A percentile compares a stretch with the other conserved stretches of the same genome.
Evolutionary conservation across 2,797 vertebrate genomes (phyloP).

Genomic region (Schizopygopsis malacanthus): DNA sequence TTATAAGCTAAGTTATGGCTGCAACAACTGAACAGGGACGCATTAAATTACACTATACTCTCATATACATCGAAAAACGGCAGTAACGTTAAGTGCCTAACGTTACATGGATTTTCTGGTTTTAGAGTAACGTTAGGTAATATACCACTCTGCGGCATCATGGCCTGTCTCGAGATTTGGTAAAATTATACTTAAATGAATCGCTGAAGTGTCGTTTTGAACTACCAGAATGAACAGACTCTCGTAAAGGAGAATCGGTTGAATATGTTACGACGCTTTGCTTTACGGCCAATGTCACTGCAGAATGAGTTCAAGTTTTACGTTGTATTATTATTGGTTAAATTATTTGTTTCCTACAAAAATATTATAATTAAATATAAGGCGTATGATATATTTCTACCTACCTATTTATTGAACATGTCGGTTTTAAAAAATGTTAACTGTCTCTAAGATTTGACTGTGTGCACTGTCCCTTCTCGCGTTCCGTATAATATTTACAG

Average conservation of each 20-base stretch:
- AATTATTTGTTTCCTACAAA: background rate
- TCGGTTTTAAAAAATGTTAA: background rate
- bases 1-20: background rate
- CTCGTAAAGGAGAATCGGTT: background rate
- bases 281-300: slow-evolving; percentile 65
- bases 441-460: background rate
- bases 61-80: background rate
- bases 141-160: background rate
- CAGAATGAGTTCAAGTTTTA: background rate
- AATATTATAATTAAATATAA: background rate
- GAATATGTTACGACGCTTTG: slow-evolving; percentile 41
- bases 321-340: background rate
- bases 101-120: background rate
- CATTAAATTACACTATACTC: background rate
- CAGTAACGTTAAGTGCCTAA: background rate
- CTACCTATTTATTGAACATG: background rate
- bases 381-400: background rate
- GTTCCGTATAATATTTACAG: slow-evolving; percentile 73
- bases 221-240: background rate
- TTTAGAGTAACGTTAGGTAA: background rate
- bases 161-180: background rate
- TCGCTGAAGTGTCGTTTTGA: background rate
- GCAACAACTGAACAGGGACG: background rate
- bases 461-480: background rate
- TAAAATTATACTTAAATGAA: background rate